phyloP scores from a whole-genome alignment of 37 sponge, comb jelly and placozoan genomes.

The Eunapius fragilis region DNA sequence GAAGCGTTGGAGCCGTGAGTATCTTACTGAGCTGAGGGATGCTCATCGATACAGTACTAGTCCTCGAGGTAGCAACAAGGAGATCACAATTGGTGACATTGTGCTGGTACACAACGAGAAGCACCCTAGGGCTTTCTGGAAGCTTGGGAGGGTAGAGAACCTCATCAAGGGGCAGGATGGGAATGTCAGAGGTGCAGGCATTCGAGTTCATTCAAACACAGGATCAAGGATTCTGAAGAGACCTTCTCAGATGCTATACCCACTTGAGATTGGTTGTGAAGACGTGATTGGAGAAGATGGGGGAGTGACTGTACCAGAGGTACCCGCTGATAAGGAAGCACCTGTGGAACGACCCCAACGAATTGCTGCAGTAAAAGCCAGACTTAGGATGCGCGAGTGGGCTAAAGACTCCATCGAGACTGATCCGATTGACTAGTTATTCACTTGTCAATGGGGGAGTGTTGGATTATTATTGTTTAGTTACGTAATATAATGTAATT shows the following conservation, averaged over 20 bases:
- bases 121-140: slow-evolving; percentile 8
- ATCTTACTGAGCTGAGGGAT: slow-evolving; percentile 4
- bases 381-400: neutral
- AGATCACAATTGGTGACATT: slow-evolving; percentile 6
- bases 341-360: too few species aligned
- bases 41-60: slow-evolving; percentile 8
- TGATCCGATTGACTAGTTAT: neutral
- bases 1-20: slow-evolving; percentile 8
- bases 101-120: slow-evolving; percentile 13
- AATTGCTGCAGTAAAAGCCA: neutral
- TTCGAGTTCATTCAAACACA: neutral
- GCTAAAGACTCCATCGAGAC: neutral
- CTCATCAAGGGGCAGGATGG: slow-evolving; percentile 1
- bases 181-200: slow-evolving; percentile 3
- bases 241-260: slow-evolving; percentile 18
- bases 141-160: neutral
- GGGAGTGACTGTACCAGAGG: too few species aligned
- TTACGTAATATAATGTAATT: neutral
- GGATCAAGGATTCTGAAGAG: neutral
- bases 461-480: neutral
- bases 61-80: neutral
- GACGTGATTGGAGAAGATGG: too few species aligned
- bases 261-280: slow-evolving; percentile 7
- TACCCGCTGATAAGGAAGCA: too few species aligned
- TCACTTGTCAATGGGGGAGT: neutral